Evolutionary conservation across 1,140 invertebrate species (phyloP).

Genomic region (Drosophila aff.): DNA sequence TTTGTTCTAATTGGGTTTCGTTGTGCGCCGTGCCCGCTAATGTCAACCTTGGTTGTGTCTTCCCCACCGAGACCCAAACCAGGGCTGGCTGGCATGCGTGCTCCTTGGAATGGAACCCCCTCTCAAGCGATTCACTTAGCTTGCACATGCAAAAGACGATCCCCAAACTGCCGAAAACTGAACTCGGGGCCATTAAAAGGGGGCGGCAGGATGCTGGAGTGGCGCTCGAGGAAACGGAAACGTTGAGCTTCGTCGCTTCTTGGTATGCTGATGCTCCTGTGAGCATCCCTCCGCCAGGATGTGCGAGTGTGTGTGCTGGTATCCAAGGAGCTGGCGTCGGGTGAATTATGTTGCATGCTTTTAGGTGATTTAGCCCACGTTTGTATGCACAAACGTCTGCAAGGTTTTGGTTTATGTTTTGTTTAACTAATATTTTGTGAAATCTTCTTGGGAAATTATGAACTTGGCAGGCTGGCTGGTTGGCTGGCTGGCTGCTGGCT

Average conservation of each 20-base stretch:
- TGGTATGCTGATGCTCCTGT: constrained; percentile 51
- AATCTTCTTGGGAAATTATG: constrained; percentile 77
- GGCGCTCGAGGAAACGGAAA: constrained; percentile 81
- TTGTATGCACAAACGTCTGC: constrained; percentile 82
- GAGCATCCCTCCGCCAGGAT: constrained; percentile 17
- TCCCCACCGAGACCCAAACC: neutral
- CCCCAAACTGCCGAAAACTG: constrained; percentile 34
- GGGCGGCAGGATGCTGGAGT: constrained; percentile 57
- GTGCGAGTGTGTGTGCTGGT: constrained; percentile 23
- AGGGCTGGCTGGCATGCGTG: constrained; percentile 52
- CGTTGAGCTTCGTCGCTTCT: constrained; percentile 82
- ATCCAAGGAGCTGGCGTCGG: constrained; percentile 64
- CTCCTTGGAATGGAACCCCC: constrained; percentile 27
- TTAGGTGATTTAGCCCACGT: constrained; percentile 80
- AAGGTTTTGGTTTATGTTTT: constrained; percentile 81
- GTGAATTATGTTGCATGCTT: constrained; percentile 83
- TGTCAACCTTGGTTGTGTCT: constrained; percentile 68
- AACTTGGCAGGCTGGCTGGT: constrained; percentile 51
- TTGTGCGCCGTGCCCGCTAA: constrained; percentile 77
- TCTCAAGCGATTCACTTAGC: constrained; percentile 73
- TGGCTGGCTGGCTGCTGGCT: constrained; percentile 18
- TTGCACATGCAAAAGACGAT: constrained; percentile 75
- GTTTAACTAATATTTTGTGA: constrained; percentile 82
- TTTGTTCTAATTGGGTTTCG: constrained; percentile 81
- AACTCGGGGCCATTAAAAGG: constrained; percentile 70